Conservation (phyloP, 2,113 vertebrate genomes). For the Eublepharis macularius region DNA sequence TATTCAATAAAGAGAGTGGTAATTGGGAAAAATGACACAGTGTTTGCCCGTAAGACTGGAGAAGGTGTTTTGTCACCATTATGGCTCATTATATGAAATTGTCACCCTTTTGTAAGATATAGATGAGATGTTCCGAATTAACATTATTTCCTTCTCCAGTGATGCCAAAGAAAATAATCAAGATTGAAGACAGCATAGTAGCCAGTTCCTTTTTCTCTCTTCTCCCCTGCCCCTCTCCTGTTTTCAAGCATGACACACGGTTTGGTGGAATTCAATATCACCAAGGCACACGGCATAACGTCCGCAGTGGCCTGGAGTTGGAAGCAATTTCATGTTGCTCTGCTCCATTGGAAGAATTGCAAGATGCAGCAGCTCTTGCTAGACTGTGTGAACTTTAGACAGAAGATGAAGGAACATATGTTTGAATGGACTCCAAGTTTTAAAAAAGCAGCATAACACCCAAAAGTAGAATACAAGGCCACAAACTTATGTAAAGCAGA, state of each 20-base stretch:
- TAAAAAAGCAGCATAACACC: too few species aligned
- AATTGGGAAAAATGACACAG: slow-evolving; percentile 8
- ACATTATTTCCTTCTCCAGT: slow-evolving; percentile 20
- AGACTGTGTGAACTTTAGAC: neutral
- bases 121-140: slow-evolving; percentile 4
- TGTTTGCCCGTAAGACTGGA: slow-evolving; percentile 4
- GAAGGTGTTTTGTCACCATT: slow-evolving; percentile 8
- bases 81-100: neutral
- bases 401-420: too few species aligned
- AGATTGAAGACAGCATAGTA: neutral
- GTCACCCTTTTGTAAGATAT: neutral
- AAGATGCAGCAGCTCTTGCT: neutral
- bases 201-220: neutral
- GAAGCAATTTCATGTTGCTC: neutral
- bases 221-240: neutral
- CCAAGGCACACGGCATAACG: neutral
- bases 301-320: neutral
- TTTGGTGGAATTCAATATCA: neutral
- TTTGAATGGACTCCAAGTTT: too few species aligned
- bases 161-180: slow-evolving; percentile 13
- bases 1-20: slow-evolving; percentile 4
- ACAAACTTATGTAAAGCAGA: too few species aligned
- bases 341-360: neutral
- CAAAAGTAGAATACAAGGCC: too few species aligned
- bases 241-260: neutral